Conservation (phyloP, 2,113 vertebrate genomes). For the Reinhardtius hippoglossoides region DNA sequence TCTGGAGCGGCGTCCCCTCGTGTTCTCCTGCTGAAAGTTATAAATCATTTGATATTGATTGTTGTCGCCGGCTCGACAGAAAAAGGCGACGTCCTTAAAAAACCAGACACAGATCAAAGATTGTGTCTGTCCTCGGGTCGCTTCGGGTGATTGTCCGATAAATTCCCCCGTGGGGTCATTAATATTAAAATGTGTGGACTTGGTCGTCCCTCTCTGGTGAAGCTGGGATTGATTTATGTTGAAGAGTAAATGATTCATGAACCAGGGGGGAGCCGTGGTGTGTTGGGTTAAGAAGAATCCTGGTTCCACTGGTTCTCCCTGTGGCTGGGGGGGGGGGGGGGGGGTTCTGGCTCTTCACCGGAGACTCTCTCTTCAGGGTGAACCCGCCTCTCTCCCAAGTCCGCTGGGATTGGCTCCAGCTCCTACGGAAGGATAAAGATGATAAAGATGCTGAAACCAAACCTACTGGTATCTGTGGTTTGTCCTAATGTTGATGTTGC, state of each 20-base stretch:
- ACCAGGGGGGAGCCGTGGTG: neutral
- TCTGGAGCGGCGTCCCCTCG: constrained; percentile 9
- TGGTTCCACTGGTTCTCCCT: no score
- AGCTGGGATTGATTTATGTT: neutral
- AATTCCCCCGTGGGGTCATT: constrained; percentile 5
- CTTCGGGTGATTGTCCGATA: constrained; percentile 25
- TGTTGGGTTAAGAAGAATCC: neutral
- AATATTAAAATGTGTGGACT: neutral
- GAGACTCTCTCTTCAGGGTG: no score
- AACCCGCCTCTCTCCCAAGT: no score
- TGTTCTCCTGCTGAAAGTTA: constrained; percentile 31
- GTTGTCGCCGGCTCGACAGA: constrained; percentile 4
- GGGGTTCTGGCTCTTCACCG: no score
- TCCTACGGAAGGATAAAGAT: no score
- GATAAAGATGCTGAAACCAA: no score
- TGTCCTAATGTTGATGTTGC: no score
- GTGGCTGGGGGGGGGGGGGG: no score
- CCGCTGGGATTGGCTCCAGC: no score
- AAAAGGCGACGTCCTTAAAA: constrained; percentile 29
- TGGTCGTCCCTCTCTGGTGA: neutral
- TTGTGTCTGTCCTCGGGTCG: constrained; percentile 34
- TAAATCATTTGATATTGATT: constrained; percentile 65
- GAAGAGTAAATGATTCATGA: neutral
- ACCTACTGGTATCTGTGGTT: no score
- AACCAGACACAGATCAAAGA: constrained; percentile 50